phyloP scores from a whole-genome alignment of 53 echinoderm and acorn worm genomes.

The Stichopus horrens region DNA sequence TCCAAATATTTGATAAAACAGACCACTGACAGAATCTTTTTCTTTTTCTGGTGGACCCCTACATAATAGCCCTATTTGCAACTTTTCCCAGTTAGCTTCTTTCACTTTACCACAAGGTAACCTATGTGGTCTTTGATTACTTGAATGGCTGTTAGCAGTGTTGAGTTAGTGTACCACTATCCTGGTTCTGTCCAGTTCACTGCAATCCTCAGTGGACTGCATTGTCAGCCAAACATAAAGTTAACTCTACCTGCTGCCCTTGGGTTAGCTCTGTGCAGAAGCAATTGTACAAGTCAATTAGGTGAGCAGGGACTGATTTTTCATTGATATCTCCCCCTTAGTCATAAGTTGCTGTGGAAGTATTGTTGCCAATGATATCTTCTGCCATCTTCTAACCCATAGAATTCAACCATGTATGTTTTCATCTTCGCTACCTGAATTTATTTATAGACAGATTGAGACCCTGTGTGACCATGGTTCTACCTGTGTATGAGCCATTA shows the following conservation, averaged over 20 bases:
- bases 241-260: constrained; percentile 1
- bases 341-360: no score
- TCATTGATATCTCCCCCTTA: no score
- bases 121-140: background rate
- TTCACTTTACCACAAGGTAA: background rate
- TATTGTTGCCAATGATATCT: no score
- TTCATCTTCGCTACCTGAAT: no score
- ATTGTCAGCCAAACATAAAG: background rate
- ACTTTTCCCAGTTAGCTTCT: background rate
- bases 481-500: no score
- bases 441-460: no score
- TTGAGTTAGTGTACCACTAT: constrained; percentile 43
- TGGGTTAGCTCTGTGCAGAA: constrained; percentile 14
- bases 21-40: constrained; percentile 37
- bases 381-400: no score
- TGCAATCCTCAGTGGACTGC: constrained; percentile 15
- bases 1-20: constrained; percentile 16
- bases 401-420: no score
- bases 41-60: no score
- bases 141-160: constrained; percentile 20
- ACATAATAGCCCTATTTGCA: background rate
- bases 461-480: no score
- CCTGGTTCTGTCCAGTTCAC: constrained; percentile 30
- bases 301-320: constrained; percentile 6
- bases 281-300: constrained; percentile 24